A percentile compares a stretch with the other conserved stretches of the same genome.
These are phyloP conservation scores for Tragelaphus buxtoni DNA, from an alignment of 2,113 vertebrate species.

Conservation along the genomic window DNA sequence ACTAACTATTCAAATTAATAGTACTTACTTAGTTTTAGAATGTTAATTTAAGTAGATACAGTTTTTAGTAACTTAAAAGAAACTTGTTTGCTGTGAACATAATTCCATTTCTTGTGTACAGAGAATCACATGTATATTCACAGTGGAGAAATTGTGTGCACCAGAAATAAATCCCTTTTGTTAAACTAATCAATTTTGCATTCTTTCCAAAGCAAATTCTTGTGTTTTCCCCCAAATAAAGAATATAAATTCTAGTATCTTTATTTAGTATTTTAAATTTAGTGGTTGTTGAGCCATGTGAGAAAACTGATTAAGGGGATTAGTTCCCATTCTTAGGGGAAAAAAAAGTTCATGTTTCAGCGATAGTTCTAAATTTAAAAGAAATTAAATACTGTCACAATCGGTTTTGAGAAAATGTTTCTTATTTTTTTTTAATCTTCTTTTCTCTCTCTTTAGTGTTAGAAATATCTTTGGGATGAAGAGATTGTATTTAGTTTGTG, in stretches of 20 bases:
- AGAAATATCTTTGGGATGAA: slow-evolving; percentile 11
- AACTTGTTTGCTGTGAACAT: too few species aligned
- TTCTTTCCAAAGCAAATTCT: slow-evolving; percentile 65
- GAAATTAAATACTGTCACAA: not conserved
- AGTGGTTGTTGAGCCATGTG: not conserved
- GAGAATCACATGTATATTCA: too few species aligned
- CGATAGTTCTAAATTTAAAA: slow-evolving; percentile 17
- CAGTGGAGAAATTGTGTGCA: too few species aligned
- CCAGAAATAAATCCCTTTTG: slow-evolving; percentile 73
- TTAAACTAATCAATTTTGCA: slow-evolving; percentile 65
- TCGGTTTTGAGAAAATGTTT: not conserved
- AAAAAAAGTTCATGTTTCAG: slow-evolving; percentile 2
- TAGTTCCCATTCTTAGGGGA: not conserved
- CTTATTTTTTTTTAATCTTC: not conserved
- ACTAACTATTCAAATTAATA: slow-evolving; percentile 80
- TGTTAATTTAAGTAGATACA: slow-evolving; percentile 51
- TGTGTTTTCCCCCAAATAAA: slow-evolving; percentile 45
- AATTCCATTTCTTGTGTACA: too few species aligned
- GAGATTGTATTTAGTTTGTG: not conserved
- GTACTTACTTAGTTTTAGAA: slow-evolving; percentile 58
- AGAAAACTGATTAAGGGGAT: not conserved
- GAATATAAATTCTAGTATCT: slow-evolving; percentile 35
- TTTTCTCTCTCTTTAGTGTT: not conserved
- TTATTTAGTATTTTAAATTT: slow-evolving; percentile 36
- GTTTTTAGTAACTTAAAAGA: too few species aligned